Evolutionary conservation across 2,888 invertebrate species (phyloP), one percentile per base, ranked within the genome.

Genomic region (Diarsia mendica): DNA sequence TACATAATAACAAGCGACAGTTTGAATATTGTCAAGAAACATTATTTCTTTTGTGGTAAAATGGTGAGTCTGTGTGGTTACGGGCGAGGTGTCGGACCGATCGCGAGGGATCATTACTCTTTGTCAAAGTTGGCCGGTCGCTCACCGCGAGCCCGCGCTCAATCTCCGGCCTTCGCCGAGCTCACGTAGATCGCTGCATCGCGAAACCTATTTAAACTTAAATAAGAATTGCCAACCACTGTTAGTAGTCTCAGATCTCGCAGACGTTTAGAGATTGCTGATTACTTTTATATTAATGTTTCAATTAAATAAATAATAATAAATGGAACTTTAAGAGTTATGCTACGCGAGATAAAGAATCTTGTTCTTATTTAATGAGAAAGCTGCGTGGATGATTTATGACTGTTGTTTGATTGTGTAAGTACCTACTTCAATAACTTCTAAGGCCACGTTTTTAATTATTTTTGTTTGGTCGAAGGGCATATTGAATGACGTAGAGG

Each of bases 201-300:
- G 87, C 72, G 75, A 89, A 92, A 91, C 89, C 91, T 91, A 91
- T 92, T 93, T 92, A 91, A 92, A 92, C 86, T 93, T 93, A 92
- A 92, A 92, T 91, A 91, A 92, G 90, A 92, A 91, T 88, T 83
- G 85, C 77, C 77, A 80, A 64, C 81, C 72, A 68, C 70, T 80
- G 80, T 81, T 83, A 77, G 83, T 80, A 66, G 80, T 23, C 23
- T 55, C 11, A 0, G 15, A 23, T 77, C 80, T 60, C 48, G 51
- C 46, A 68, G n/a, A 65, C 44, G 48, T 64, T 67, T 69, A 23
- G 15, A 75, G 51, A 69, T 61, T 3, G 53, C 33, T 68, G 60
- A 83, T 79, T 65, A 67, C 28, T 28, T 72, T 83, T 67, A 18
- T 28, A 58, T 67, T 53, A 70, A 82, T 71, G 48, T 67, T 83